Evolutionary conservation across 1,140 invertebrate species (phyloP).

Genomic region (Orchesella cincta): DNA sequence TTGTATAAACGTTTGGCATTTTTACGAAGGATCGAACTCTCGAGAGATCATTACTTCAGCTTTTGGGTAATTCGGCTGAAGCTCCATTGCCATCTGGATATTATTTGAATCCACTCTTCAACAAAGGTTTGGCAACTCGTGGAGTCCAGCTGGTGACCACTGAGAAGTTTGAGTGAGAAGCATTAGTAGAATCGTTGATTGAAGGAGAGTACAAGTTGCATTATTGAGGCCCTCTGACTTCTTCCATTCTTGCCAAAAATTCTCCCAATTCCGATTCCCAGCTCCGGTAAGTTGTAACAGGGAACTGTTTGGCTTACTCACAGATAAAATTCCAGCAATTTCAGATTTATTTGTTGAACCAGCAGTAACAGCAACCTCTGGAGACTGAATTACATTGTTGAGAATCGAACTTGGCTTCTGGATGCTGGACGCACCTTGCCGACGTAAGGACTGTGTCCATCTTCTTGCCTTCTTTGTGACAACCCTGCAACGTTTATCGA

Average conservation of each 20-base stretch:
- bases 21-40: background rate
- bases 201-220: background rate
- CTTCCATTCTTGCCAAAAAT: background rate
- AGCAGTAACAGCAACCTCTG: no score
- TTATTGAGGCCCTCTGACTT: background rate
- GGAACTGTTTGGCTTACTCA: constrained; percentile 11
- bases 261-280: background rate
- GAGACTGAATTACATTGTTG: no score
- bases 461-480: background rate
- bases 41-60: background rate
- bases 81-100: background rate
- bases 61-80: background rate
- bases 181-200: background rate
- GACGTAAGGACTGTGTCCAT: background rate
- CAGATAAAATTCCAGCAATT: background rate
- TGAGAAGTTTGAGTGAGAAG: background rate
- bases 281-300: background rate
- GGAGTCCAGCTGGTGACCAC: background rate
- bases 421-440: background rate
- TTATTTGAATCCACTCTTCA: constrained; percentile 11
- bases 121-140: background rate
- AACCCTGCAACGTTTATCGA: background rate
- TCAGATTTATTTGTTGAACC: no score
- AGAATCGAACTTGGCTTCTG: background rate
- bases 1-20: background rate